Evolutionary conservation across 2,113 vertebrate species (phyloP), one percentile per base, ranked within the genome.

Genomic region (Pipra filicauda): DNA sequence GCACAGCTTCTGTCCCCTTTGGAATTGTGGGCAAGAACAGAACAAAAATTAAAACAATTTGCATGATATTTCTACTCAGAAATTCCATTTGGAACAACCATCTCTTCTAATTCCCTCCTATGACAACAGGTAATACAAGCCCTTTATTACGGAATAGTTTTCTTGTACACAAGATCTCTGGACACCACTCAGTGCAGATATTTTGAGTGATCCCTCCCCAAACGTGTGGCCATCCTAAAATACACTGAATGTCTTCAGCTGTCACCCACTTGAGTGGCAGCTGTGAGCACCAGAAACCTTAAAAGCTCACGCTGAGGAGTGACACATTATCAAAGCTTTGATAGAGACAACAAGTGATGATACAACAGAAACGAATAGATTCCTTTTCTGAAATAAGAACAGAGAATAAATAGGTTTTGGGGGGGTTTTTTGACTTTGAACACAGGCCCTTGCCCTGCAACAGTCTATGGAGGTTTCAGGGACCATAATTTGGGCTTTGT

Each of bases 241-340:
- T 51, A 80, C 0, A 90, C 49, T 58, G 33, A 67, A 79, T 67
- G 35, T 73, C 55, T 93, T 90, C 94, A 90, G 67, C 69, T 94
- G 67, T 85, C 79, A 79, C 61, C 51, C 75, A 64, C 71, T 88
- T 62, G 35, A 91, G 81, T 33, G 62, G 74, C 93, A 94, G 72
- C 85, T 91, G 52, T 48, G 91, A 90, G 69, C 76, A 93, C 61
- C 79, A 88, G 64, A 80, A 94, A 88, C 76, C 67, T 65, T 44
- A 28, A 46, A 86, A 85, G 66, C 67, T 93, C 3, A 2, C 5
- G 2, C 66, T 91, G 41, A 93, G 73, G 49, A 91, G 15, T 55
- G 59, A 57, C 54, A 61, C 58, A 28, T 46, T 51, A 74, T n/a
- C 57, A 84, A 49, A 71, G 55, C 52, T 92, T 73, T 69, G 55